Evolutionary conservation across 2,888 invertebrate species (phyloP).

Genomic region (Tetramorium bicarinatum): DNA sequence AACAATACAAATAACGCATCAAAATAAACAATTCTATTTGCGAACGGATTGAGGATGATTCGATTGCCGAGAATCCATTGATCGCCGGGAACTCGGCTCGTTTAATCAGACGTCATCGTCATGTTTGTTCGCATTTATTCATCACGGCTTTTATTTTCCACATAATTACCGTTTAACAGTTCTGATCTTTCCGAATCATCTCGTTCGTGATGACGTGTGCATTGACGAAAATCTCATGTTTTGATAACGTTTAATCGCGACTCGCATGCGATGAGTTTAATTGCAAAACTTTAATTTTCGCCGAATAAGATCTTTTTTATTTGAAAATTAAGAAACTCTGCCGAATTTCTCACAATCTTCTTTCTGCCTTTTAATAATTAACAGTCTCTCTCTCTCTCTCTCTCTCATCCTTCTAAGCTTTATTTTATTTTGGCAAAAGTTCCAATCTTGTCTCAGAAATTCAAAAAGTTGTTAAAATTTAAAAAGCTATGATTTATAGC

Average conservation of each 20-base stretch:
- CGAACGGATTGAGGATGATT: conserved; percentile 47
- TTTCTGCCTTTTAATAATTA: not conserved
- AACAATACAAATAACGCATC: conserved; percentile 49
- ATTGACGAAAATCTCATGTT: conserved; percentile 18
- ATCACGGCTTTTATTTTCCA: conserved; percentile 39
- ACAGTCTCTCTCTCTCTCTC: not conserved
- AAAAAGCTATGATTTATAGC: not conserved
- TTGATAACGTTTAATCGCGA: not conserved
- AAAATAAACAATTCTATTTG: conserved; percentile 52
- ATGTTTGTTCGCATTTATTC: conserved; percentile 40
- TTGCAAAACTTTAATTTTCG: not conserved
- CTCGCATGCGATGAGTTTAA: not conserved
- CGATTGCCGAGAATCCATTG: conserved; percentile 44
- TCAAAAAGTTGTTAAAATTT: not conserved
- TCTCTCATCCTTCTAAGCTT: not conserved
- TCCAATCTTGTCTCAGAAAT: not conserved
- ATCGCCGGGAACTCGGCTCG: conserved; percentile 25
- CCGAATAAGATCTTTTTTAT: not conserved
- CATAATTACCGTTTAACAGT: conserved; percentile 51
- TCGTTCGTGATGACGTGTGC: not conserved
- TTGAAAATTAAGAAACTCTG: not conserved
- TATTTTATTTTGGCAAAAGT: conserved; percentile 22
- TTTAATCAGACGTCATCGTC: conserved; percentile 50
- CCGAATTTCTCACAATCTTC: not conserved
- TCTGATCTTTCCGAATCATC: conserved; percentile 42